Base-by-base conservation (phyloP, 2,797 vertebrate species). In the Tamandua tetradactyla region DNA sequence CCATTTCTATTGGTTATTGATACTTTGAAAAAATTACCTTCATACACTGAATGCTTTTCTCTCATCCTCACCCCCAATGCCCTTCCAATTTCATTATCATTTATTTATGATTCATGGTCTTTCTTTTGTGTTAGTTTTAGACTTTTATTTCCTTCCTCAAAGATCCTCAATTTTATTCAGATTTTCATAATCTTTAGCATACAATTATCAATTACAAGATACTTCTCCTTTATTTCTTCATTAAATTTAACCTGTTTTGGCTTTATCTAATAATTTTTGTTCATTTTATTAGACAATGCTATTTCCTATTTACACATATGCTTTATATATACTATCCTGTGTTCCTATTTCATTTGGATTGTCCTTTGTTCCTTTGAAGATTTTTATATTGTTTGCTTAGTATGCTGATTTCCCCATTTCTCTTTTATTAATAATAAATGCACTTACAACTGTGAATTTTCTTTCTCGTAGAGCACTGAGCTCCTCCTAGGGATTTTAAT, bases 371-470 rank as follows among this genome's bases (percentile, higher is more conserved):
- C 42, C 44, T 72, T 55, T 81, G 47, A 81, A 76, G 78, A 81
- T 76, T 90, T 95, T 93, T 83, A 84, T 68, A 59, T 81, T 88
- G 49, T 85, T 95, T 88, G 88, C 69, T 95, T 91, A 69, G 52
- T 84, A 71, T 81, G 47, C 68, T 95, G 42, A 81, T 85, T 95
- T 84, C 32, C 27, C 49, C 59, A n/a, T 64, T 80, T 91, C 69
- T 57, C 7, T 13, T 62, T 82, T 66, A 75, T 95, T 94, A 88
- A 76, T 94, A 91, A 91, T 82, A 75, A 89, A 83, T 91, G 35
- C 37, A 86, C 30, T 30, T 76, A 57, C 25, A 17, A 8, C 52
- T 78, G 17, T 82, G 69, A 83, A 78, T 86, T 91, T 95, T 92
- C 69, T 87, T 89, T n/a, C 68, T 49, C 52, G 80, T 37, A 81